Evolutionary conservation across 2,888 invertebrate genomes (phyloP).

Genomic region (Caprella mutica): DNA sequence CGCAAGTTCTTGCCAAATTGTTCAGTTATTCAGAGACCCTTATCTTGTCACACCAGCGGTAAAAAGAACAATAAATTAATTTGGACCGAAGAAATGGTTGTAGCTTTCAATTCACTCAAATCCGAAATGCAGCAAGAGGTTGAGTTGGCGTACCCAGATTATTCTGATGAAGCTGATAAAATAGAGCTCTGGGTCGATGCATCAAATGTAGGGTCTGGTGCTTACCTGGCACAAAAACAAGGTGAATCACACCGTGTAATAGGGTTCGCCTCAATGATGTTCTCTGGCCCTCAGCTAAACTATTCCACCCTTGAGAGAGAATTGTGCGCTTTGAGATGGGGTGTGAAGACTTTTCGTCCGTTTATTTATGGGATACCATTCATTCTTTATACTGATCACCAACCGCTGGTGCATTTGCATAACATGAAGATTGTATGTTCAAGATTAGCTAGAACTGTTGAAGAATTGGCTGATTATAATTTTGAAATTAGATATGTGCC

Average conservation of each 20-base stretch:
- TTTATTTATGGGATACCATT: neutral
- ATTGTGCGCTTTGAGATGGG: neutral
- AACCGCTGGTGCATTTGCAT: neutral
- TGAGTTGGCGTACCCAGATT: neutral
- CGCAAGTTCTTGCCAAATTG: neutral
- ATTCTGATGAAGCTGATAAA: neutral
- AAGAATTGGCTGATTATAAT: neutral
- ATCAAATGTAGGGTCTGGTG: neutral
- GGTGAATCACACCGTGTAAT: neutral
- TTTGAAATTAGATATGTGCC: neutral
- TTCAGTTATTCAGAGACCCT: neutral
- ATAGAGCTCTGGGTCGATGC: slow-evolving; percentile 2
- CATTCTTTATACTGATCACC: neutral
- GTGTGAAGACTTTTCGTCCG: neutral
- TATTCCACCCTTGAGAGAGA: neutral
- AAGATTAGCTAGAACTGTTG: neutral
- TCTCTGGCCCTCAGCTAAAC: neutral
- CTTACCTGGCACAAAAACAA: neutral
- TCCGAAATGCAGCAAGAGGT: neutral
- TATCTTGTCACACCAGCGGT: neutral
- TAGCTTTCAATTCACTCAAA: neutral
- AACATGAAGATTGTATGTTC: neutral
- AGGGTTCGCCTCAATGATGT: neutral
- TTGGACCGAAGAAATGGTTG: neutral
- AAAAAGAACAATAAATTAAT: neutral